phyloP scores from a whole-genome alignment of 2,888 invertebrate genomes.

The Papilio demoleus region DNA sequence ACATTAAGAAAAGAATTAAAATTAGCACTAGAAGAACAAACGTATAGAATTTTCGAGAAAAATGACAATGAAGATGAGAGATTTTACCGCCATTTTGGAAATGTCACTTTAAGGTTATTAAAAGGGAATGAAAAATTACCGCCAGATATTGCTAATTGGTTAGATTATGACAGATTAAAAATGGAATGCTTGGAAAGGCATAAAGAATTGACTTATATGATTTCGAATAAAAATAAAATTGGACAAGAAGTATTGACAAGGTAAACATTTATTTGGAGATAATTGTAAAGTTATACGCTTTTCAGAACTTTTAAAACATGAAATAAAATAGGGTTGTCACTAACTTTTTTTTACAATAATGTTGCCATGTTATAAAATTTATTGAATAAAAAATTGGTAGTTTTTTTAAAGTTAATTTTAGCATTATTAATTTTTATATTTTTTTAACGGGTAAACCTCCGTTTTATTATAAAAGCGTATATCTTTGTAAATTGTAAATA shows the following conservation, averaged over 20 bases:
- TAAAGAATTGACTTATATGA: slow-evolving; percentile 68
- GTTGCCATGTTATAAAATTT: background rate
- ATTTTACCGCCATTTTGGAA: slow-evolving; percentile 74
- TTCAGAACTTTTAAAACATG: background rate
- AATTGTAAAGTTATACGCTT: slow-evolving; percentile 26
- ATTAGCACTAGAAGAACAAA: slow-evolving; percentile 70
- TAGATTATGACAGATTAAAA: slow-evolving; percentile 84
- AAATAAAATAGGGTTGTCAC: background rate
- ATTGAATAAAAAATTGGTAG: background rate
- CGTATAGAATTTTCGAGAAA: slow-evolving; percentile 61
- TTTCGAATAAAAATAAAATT: slow-evolving; percentile 66
- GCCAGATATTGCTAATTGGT: slow-evolving; percentile 78
- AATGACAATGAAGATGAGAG: slow-evolving; percentile 59
- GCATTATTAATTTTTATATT: background rate
- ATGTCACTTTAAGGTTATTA: slow-evolving; percentile 82
- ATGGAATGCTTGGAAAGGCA: slow-evolving; percentile 79
- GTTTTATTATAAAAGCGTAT: background rate
- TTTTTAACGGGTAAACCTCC: background rate
- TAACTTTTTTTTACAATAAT: too few relatives aligned
- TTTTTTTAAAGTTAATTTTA: background rate
- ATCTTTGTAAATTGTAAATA: background rate
- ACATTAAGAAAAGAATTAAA: slow-evolving; percentile 83
- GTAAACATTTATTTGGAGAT: slow-evolving; percentile 51
- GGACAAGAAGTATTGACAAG: slow-evolving; percentile 63
- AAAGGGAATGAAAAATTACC: slow-evolving; percentile 77